These are phyloP conservation scores for Orthosia cruda DNA, from an alignment of 2,888 invertebrate genomes.

Conservation along the genomic window DNA sequence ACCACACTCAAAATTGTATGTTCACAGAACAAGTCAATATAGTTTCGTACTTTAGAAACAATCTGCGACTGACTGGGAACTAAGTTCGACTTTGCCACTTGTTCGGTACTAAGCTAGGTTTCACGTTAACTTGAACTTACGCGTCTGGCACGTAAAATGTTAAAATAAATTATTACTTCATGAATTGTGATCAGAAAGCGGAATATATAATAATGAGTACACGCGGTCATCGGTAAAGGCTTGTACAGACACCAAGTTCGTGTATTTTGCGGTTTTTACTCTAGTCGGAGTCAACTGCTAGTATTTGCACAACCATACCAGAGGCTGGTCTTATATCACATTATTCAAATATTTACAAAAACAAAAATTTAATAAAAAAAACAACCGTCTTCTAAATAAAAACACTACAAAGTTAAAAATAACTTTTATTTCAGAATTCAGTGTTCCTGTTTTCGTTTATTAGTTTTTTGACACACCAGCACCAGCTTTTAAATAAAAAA, in stretches of 20 bases:
- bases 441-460: too few relatives aligned
- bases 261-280: neutral
- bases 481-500: too few relatives aligned
- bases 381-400: too few relatives aligned
- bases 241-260: neutral
- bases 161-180: conserved; percentile 60
- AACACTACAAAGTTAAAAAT: too few relatives aligned
- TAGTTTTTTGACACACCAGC: too few relatives aligned
- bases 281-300: neutral
- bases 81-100: conserved; percentile 61
- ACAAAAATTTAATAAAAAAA: too few relatives aligned
- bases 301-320: neutral
- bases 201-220: conserved; percentile 47
- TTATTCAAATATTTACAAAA: too few relatives aligned
- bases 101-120: conserved; percentile 60
- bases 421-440: too few relatives aligned
- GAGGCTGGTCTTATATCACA: too few relatives aligned
- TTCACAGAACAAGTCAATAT: conserved; percentile 31
- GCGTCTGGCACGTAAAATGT: conserved; percentile 51
- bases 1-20: conserved; percentile 13
- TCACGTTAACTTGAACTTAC: conserved; percentile 48
- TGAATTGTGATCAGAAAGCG: conserved; percentile 37
- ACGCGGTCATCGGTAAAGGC: conserved; percentile 7
- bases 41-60: conserved; percentile 65
- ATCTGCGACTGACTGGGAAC: conserved; percentile 70